Base-by-base conservation (phyloP, 2,888 invertebrate genomes). In the Liopterus haemorrhoidalis region DNA sequence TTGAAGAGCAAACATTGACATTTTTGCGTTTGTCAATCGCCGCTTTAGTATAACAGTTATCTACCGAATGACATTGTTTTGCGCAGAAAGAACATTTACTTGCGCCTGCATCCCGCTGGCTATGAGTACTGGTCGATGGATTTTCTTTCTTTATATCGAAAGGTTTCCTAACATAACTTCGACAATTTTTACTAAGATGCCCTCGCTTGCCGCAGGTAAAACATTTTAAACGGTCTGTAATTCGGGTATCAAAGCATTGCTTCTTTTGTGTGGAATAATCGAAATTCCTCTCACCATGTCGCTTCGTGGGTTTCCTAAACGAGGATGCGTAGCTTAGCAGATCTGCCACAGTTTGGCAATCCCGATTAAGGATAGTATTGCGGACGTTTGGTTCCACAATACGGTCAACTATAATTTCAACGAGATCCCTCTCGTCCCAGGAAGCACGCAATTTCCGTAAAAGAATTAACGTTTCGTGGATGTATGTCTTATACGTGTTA, bases 341-440 rank as follows among this genome's bases (percentile, higher is more conserved):
- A 18, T 35, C 35, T n/a, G 35, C 9, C 8, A 35, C 16, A 18
- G 35, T 35, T 35, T 18, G 35, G 11, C 35, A 35, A 19, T 35
- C 35, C 8, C 35, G 35, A 19, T 35, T 35, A 20, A 19, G 18
- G 18, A 12, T 21, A n/a, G 35, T 21, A 35, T 19, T 35, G 3
- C 35, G 16, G 11, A 35, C 35, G 4, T 35, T 21, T 9, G 35
- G 9, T 35, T 35, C 35, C 9, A 12, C n/a, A 18, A 35, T 35
- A 19, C 35, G 20, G 9, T 35, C n/a, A 25, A 38, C 15, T 2
- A 16, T 25, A 5, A 15, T 22, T 15, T 38, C 24, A 14, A 27
- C 38, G 6, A 25, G 11, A 15, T 27, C 38, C 12, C 4, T 24
- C 25, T 27, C 25, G 22, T 27, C n/a, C 38, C 38, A 38, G n/a